Conservation (phyloP, 2,888 invertebrate species). For the Thereva nobilitata region DNA sequence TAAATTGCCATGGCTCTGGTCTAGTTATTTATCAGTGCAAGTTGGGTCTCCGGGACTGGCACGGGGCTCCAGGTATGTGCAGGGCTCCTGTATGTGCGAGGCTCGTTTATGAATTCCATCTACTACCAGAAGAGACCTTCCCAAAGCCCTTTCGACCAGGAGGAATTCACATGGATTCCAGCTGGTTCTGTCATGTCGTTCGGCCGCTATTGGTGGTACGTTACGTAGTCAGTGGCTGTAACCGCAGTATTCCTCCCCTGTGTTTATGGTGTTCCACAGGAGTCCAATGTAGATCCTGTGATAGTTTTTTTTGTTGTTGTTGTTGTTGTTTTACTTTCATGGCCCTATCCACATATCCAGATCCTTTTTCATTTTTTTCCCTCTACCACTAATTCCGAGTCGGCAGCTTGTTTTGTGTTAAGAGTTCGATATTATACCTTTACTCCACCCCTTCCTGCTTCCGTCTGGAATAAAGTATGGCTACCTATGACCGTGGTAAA, state of each 20-base stretch:
- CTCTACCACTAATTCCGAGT: too few relatives aligned
- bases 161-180: background rate
- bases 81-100: slow-evolving; percentile 14
- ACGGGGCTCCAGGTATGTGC: slow-evolving; percentile 9
- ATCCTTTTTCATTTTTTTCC: too few relatives aligned
- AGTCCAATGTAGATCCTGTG: too few relatives aligned
- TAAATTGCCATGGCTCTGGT: slow-evolving; percentile 33
- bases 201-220: background rate
- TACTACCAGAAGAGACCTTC: background rate
- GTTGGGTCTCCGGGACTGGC: background rate
- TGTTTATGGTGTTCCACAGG: background rate
- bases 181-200: background rate
- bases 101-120: slow-evolving; percentile 17
- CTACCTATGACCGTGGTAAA: too few relatives aligned
- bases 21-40: slow-evolving; percentile 31
- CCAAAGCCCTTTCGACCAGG: too few relatives aligned
- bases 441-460: slow-evolving; percentile 13
- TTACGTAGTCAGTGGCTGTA: background rate
- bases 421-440: slow-evolving; percentile 3
- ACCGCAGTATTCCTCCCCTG: background rate
- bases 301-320: background rate
- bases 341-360: too few relatives aligned
- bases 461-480: slow-evolving; percentile 5
- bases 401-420: too few relatives aligned
- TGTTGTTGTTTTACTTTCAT: background rate